Conservation (phyloP, 2,888 invertebrate species). For the Gari tellinella region DNA sequence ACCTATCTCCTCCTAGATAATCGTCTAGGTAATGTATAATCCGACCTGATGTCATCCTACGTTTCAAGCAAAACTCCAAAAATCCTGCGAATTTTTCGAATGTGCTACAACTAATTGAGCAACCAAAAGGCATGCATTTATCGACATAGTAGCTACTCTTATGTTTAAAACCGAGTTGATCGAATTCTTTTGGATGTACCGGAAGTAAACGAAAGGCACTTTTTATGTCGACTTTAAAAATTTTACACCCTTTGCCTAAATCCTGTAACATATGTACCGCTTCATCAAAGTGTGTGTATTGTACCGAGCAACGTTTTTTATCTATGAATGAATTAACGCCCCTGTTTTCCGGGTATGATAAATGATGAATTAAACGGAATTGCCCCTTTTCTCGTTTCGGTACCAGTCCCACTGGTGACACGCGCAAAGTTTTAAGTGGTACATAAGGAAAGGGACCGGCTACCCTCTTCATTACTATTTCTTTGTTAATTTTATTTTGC, state of each 20-base stretch:
- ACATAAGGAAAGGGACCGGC: constrained; percentile 28
- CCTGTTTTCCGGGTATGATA: constrained; percentile 2
- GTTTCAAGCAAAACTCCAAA: constrained; percentile 27
- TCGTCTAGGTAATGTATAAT: constrained; percentile 14
- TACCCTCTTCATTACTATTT: constrained; percentile 24
- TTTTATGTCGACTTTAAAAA: constrained; percentile 46
- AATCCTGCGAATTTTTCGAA: constrained; percentile 52
- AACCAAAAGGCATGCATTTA: constrained; percentile 36
- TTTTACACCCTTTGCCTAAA: constrained; percentile 6
- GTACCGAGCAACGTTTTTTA: constrained; percentile 11
- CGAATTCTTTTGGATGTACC: constrained; percentile 24
- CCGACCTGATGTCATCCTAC: not conserved
- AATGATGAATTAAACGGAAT: constrained; percentile 17
- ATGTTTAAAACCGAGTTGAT: constrained; percentile 28
- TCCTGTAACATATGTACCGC: constrained; percentile 24
- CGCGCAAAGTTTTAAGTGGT: constrained; percentile 13
- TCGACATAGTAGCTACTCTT: constrained; percentile 29
- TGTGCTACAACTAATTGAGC: constrained; percentile 20
- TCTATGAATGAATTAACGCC: constrained; percentile 29
- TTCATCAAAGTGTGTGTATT: constrained; percentile 37
- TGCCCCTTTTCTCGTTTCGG: constrained; percentile 25
- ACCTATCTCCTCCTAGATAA: too few relatives aligned
- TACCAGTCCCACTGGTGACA: constrained; percentile 41
- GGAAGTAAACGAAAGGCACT: constrained; percentile 40
- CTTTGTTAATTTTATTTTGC: constrained; percentile 25